phyloP scores from a whole-genome alignment of 2,888 invertebrate genomes.

The Dasypolia templi region DNA sequence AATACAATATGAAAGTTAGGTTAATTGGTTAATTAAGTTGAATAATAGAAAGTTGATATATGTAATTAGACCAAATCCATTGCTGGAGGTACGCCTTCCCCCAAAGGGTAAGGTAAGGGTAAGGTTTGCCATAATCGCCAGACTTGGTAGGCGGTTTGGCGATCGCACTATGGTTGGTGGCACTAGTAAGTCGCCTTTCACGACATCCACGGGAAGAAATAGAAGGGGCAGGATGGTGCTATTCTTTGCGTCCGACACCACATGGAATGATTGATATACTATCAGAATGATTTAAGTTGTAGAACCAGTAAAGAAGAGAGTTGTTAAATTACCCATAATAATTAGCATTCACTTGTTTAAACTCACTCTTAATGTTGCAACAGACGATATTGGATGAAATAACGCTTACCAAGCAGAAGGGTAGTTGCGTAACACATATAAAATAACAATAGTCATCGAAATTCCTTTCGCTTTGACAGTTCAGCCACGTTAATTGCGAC shows the following conservation, averaged over 20 bases:
- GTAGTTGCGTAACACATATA: background rate
- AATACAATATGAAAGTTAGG: background rate
- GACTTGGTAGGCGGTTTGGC: too few species aligned
- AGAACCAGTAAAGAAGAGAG: background rate
- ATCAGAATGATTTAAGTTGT: background rate
- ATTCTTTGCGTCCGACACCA: too few species aligned
- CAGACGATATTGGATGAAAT: background rate
- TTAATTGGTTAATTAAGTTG: conserved; percentile 10
- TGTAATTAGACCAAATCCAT: background rate
- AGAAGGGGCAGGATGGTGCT: too few species aligned
- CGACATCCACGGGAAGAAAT: too few species aligned
- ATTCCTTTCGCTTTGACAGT: background rate
- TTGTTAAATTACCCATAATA: background rate
- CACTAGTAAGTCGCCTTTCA: too few species aligned
- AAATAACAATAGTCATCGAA: background rate
- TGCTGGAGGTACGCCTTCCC: too few species aligned
- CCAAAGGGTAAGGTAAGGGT: too few species aligned
- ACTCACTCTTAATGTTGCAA: background rate
- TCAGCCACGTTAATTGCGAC: background rate
- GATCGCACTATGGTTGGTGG: too few species aligned
- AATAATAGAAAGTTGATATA: background rate
- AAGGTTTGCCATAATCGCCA: too few species aligned
- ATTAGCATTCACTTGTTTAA: too few species aligned
- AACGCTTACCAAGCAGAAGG: background rate
- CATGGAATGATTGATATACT: background rate